Evolutionary conservation across 2,797 vertebrate genomes (phyloP).

Genomic region (Cheirogaleus major): DNA sequence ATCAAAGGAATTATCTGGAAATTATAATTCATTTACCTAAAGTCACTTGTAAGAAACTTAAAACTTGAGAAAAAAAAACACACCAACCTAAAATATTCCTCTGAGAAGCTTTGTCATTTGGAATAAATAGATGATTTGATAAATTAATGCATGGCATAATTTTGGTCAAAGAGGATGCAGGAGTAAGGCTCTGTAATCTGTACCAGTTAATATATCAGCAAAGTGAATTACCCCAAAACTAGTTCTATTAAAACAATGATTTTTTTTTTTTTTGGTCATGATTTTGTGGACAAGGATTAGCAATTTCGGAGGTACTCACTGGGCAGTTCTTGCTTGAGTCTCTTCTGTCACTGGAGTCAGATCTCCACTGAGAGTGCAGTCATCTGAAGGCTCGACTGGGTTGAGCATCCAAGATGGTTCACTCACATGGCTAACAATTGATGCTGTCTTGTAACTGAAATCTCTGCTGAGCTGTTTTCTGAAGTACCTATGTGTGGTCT

Average conservation of each 20-base stretch:
- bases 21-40: neutral
- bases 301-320: neutral
- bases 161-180: neutral
- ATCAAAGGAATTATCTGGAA: neutral
- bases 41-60: neutral
- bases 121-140: neutral
- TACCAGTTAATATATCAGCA: neutral
- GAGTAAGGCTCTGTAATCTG: neutral
- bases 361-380: neutral
- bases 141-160: neutral
- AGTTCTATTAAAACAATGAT: neutral
- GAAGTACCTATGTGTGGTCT: neutral
- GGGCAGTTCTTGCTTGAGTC: neutral
- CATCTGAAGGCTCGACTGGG: neutral
- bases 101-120: neutral
- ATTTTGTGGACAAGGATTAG: neutral
- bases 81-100: neutral
- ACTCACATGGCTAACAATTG: neutral
- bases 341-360: neutral
- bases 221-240: neutral
- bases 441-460: neutral
- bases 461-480: neutral
- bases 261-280: neutral
- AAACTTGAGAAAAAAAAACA: neutral
- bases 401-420: neutral